Evolutionary conservation across 1,140 invertebrate genomes (phyloP).

Genomic region (Lepidostoma basale): DNA sequence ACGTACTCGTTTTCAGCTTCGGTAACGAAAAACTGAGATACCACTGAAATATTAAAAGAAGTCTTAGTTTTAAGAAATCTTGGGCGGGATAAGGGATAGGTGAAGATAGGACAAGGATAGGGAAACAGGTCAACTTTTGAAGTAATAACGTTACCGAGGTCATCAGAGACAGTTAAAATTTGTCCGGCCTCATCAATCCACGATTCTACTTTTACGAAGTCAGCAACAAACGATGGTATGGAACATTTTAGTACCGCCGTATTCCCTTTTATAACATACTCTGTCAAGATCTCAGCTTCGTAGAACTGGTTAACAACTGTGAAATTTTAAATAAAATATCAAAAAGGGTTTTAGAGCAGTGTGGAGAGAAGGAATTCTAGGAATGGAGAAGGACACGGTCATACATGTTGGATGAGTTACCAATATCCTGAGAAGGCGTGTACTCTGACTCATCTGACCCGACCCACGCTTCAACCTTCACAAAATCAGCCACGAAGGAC

Average conservation of each 20-base stretch:
- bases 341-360: background rate
- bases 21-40: slow-evolving; percentile 85
- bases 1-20: slow-evolving; percentile 94
- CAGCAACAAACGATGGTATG: slow-evolving; percentile 80
- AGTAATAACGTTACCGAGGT: slow-evolving; percentile 64
- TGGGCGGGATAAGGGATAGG: background rate
- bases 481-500: slow-evolving; percentile 89
- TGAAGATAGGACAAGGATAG: background rate
- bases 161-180: slow-evolving; percentile 63
- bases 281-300: slow-evolving; percentile 78
- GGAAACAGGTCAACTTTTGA: background rate
- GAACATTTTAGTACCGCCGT: slow-evolving; percentile 80
- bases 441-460: slow-evolving; percentile 78
- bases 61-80: too few species aligned
- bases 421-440: slow-evolving; percentile 55
- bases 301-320: slow-evolving; percentile 83
- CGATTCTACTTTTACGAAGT: slow-evolving; percentile 78
- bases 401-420: slow-evolving; percentile 48
- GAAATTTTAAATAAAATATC: slow-evolving; percentile 46
- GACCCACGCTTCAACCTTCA: slow-evolving; percentile 88
- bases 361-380: slow-evolving; percentile 20
- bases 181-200: slow-evolving; percentile 74
- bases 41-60: slow-evolving; percentile 66
- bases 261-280: slow-evolving; percentile 82
- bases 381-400: background rate